phyloP scores from a whole-genome alignment of 2,113 vertebrate genomes.

The sheep (Ovis aries) region ARS-UI_Ramb_v3.0 NC_056056.1:162177501-162178000 shows the following conservation, averaged over 20 bases:
- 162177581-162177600: conserved; percentile 89
- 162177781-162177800: not conserved
- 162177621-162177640: conserved; percentile 84
- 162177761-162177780: not conserved
- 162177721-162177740: not conserved
- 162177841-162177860: not conserved
- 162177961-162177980: not conserved
- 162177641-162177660: conserved; percentile 82
- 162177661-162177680: conserved; percentile 19
- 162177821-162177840: not conserved
- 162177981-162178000: not conserved
- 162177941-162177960: not conserved
- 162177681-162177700: conserved; percentile 26
- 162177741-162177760: not conserved
- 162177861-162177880: not conserved
- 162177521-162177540: not conserved
- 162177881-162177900: not conserved
- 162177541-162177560: conserved; percentile 76
- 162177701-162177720: not conserved
- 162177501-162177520: not conserved
- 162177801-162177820: not conserved
- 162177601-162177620: conserved; percentile 86
- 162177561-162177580: conserved; percentile 71
- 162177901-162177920: not conserved
- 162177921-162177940: not conserved